These are phyloP conservation scores for Scelioninae gen. 1 DNA, from an alignment of 2,888 invertebrate species.

Conservation along the genomic window DNA sequence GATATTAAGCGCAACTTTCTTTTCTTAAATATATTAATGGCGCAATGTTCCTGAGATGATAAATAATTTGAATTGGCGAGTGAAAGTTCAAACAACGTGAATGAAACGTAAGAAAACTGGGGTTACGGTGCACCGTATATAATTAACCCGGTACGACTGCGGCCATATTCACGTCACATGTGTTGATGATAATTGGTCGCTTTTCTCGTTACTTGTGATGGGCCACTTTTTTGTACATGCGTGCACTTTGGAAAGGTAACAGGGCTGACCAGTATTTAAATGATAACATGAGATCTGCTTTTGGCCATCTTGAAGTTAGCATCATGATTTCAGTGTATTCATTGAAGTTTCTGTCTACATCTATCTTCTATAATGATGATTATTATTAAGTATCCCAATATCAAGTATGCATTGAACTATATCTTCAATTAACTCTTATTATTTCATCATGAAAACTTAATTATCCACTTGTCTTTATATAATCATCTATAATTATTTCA, in stretches of 20 bases:
- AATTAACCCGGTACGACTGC: constrained; percentile 48
- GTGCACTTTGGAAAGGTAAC: constrained; percentile 44
- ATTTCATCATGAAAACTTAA: no score
- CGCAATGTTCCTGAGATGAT: constrained; percentile 42
- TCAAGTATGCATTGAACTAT: no score
- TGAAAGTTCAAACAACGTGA: constrained; percentile 62
- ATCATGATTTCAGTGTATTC: no score
- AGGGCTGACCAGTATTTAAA: no score
- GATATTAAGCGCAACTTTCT: constrained; percentile 51
- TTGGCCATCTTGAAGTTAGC: no score
- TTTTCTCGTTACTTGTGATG: constrained; percentile 37
- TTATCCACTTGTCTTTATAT: no score
- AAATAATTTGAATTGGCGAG: constrained; percentile 54
- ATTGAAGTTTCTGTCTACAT: no score
- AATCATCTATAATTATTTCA: no score
- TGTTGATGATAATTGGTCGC: constrained; percentile 57
- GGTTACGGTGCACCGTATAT: constrained; percentile 42
- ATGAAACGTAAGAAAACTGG: constrained; percentile 33
- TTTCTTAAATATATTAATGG: constrained; percentile 61
- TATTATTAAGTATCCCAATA: no score
- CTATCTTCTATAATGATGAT: no score
- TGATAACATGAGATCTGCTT: no score
- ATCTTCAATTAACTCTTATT: no score
- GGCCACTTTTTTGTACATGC: constrained; percentile 25
- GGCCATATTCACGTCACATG: constrained; percentile 42